These are phyloP conservation scores for Falcunculus frontatus DNA, from an alignment of 2,113 vertebrate species.

Conservation along the genomic window DNA sequence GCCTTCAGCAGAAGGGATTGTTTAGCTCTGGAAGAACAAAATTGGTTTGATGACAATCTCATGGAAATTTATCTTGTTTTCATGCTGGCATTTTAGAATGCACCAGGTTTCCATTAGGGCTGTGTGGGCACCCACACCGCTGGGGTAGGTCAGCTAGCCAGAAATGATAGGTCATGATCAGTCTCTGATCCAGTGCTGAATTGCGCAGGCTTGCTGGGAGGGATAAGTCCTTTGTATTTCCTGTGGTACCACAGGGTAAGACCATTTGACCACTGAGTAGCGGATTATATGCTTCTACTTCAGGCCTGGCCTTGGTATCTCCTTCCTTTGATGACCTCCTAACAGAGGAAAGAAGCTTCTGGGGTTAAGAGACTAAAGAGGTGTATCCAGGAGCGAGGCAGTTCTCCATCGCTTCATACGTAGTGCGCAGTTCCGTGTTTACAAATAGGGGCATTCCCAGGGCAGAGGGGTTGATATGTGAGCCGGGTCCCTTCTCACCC, in stretches of 20 bases:
- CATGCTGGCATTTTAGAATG: neutral
- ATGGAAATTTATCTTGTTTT: neutral
- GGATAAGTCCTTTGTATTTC: neutral
- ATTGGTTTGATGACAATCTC: neutral
- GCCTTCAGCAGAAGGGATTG: neutral
- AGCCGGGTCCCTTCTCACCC: neutral
- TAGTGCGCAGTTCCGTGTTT: accelerated
- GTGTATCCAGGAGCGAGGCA: neutral
- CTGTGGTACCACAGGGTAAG: neutral
- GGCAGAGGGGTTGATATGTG: neutral
- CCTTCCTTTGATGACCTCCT: neutral
- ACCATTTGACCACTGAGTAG: neutral
- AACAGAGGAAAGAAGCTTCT: neutral
- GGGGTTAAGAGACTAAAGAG: neutral
- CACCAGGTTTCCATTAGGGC: neutral
- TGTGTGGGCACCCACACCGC: neutral
- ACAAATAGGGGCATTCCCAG: neutral
- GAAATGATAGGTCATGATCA: neutral
- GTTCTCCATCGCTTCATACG: neutral
- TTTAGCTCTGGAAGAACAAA: neutral
- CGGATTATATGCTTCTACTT: neutral
- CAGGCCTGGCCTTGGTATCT: neutral
- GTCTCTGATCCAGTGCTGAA: accelerated
- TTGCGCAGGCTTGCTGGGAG: neutral
- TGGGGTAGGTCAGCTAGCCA: neutral